These are phyloP conservation scores for Harpalus rufipes DNA, from an alignment of 2,888 invertebrate species.

Conservation along the genomic window DNA sequence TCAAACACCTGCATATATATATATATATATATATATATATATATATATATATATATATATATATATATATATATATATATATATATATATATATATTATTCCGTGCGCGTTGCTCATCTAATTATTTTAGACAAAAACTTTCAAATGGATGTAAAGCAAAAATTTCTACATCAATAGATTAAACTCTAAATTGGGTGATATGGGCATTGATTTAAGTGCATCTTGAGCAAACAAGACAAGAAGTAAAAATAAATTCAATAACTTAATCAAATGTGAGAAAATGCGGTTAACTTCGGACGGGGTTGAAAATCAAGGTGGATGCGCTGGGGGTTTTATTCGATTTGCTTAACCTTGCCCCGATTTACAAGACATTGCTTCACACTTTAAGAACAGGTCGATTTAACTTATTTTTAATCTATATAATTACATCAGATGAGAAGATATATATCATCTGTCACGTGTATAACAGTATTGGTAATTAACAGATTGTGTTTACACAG, in stretches of 20 bases:
- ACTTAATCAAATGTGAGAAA: constrained; percentile 11
- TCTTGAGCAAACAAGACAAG: not conserved
- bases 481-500: no score
- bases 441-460: not conserved
- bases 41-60: no score
- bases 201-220: constrained; percentile 20
- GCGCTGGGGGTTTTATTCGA: constrained; percentile 50
- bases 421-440: not conserved
- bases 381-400: constrained; percentile 22
- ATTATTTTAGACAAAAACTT: no score
- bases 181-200: not conserved
- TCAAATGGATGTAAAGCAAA: no score
- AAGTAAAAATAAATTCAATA: constrained; percentile 22
- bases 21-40: no score
- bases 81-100: no score
- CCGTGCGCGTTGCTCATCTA: no score
- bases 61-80: no score
- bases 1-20: no score
- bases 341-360: constrained; percentile 40
- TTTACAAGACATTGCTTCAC: constrained; percentile 16
- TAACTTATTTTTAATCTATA: constrained; percentile 15
- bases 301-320: constrained; percentile 13
- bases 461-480: no score
- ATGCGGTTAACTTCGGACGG: constrained; percentile 12
- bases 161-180: no score